These are phyloP conservation scores for Sinohyriopsis cumingii DNA, from an alignment of 2,888 invertebrate genomes.

Conservation along the genomic window DNA sequence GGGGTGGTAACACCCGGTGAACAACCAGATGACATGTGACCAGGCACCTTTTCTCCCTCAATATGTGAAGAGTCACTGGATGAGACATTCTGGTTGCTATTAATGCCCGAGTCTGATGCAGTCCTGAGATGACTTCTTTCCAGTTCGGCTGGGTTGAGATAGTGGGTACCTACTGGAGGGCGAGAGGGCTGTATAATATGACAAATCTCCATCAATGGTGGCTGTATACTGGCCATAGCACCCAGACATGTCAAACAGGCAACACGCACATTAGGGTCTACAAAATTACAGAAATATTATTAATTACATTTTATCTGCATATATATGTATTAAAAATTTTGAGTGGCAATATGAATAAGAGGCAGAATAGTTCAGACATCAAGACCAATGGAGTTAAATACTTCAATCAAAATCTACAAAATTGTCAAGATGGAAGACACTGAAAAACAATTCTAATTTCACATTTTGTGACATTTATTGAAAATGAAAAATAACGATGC, in stretches of 20 bases:
- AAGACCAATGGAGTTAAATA: no score
- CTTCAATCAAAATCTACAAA: no score
- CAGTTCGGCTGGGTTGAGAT: neutral
- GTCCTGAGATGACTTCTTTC: conserved; percentile 3
- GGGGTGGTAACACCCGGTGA: conserved; percentile 43
- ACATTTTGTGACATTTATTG: no score
- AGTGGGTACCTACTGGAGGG: conserved; percentile 43
- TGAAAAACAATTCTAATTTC: no score
- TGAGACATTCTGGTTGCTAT: conserved; percentile 9
- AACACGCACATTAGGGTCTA: conserved; percentile 72
- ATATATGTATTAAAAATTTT: no score
- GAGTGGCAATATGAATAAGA: no score
- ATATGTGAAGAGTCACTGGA: neutral
- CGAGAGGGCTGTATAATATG: conserved; percentile 61
- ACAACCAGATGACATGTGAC: neutral
- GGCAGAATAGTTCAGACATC: no score
- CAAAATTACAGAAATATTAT: conserved; percentile 13
- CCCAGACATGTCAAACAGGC: conserved; percentile 71
- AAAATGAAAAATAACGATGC: no score
- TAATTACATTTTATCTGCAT: no score
- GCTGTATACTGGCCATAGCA: conserved; percentile 68
- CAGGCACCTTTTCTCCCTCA: conserved; percentile 1
- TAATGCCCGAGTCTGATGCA: conserved; percentile 13
- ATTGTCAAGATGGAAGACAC: no score
- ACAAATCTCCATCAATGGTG: conserved; percentile 69